Percentiles rank a stretch among this genome's conserved stretches.
Evolutionary conservation across 2,113 vertebrate genomes (phyloP).

Genomic region (Saguinus midas): DNA sequence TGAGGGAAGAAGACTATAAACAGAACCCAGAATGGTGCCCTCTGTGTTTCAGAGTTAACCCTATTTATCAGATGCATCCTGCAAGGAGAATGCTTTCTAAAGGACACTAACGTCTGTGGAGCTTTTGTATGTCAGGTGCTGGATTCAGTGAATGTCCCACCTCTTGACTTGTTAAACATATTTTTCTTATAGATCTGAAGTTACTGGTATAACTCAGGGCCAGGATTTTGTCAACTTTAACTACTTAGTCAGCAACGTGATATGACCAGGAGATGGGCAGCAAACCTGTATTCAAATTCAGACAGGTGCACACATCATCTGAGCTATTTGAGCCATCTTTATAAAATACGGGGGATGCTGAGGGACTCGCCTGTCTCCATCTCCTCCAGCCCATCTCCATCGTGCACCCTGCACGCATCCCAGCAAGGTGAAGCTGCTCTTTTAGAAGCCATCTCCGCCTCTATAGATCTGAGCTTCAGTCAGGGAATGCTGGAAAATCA

Average conservation of each 20-base stretch:
- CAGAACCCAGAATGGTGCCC: fast-evolving
- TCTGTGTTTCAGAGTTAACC: no score
- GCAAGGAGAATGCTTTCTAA: fast-evolving
- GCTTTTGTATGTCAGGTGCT: fast-evolving
- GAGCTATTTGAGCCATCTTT: fast-evolving
- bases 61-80: no score
- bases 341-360: fast-evolving
- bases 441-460: fast-evolving
- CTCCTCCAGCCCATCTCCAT: fast-evolving
- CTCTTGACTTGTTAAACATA: fast-evolving
- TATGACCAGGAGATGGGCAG: fast-evolving
- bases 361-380: fast-evolving
- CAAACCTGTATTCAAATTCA: no score
- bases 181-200: not conserved
- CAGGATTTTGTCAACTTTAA: not conserved
- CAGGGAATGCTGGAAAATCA: fast-evolving
- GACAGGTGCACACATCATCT: fast-evolving
- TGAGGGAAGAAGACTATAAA: fast-evolving
- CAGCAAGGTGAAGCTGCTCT: fast-evolving
- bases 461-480: fast-evolving
- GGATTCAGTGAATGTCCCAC: fast-evolving
- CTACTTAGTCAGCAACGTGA: fast-evolving
- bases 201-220: not conserved
- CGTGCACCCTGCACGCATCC: fast-evolving
- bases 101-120: fast-evolving